Conservation (phyloP, 2,888 invertebrate genomes). For the Stenotaenia linearis region DNA sequence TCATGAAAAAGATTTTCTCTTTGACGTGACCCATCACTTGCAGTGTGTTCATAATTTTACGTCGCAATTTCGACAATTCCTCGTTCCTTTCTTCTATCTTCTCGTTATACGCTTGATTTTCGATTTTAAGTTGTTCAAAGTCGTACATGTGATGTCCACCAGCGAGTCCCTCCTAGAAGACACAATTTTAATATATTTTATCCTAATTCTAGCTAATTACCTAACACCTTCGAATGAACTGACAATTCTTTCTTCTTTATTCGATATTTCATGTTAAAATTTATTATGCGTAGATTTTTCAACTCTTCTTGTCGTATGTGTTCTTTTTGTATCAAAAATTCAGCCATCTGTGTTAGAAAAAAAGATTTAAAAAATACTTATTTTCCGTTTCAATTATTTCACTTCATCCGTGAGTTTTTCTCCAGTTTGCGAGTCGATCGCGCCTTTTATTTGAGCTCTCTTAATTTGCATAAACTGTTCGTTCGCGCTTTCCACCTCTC, state of each 20-base stretch:
- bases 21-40: constrained; percentile 53
- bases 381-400: not conserved
- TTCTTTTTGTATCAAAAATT: not conserved
- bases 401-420: not conserved
- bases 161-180: constrained; percentile 49
- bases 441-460: not conserved
- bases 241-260: not conserved
- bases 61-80: constrained; percentile 51
- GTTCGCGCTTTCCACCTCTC: not conserved
- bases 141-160: constrained; percentile 53
- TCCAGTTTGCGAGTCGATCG: constrained; percentile 18
- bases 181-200: not conserved
- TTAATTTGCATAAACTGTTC: not conserved
- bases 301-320: not conserved
- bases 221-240: not conserved
- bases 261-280: not conserved
- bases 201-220: not conserved
- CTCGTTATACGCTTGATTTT: constrained; percentile 54
- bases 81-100: constrained; percentile 56
- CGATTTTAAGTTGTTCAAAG: constrained; percentile 55
- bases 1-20: constrained; percentile 52
- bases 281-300: not conserved
- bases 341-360: not conserved
- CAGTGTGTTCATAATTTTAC: constrained; percentile 52
- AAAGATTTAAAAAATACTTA: not conserved